Percentiles rank a stretch among this genome's conserved stretches.
Conservation (phyloP, 2,113 vertebrate genomes). For the Lanius ludovicianus region DNA sequence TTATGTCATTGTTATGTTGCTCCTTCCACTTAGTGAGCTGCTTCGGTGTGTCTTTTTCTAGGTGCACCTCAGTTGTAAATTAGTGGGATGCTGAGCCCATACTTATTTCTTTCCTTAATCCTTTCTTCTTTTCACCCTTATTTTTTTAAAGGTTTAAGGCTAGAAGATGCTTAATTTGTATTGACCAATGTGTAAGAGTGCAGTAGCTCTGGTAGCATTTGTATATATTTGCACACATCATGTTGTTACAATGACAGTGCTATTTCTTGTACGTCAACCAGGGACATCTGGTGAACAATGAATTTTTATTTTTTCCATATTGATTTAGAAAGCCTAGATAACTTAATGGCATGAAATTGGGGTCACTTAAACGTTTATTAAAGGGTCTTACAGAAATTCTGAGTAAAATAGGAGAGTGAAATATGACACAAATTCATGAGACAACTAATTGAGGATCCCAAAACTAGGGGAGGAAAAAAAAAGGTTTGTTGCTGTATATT, state of each 20-base stretch:
- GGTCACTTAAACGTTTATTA: slow-evolving; percentile 1
- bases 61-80: background rate
- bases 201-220: background rate
- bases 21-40: background rate
- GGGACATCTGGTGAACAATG: slow-evolving; percentile 14
- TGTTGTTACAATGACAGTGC: background rate
- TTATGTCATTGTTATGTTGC: background rate
- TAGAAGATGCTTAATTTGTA: slow-evolving; percentile 8
- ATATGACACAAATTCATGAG: background rate
- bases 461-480: background rate
- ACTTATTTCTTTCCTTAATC: background rate
- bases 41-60: background rate
- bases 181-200: background rate
- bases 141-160: background rate
- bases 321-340: slow-evolving; percentile 12
- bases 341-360: background rate
- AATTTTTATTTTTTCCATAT: slow-evolving; percentile 36
- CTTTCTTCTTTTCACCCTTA: background rate
- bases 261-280: background rate
- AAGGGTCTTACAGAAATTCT: background rate
- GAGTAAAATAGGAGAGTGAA: slow-evolving; percentile 10
- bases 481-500: background rate
- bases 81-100: background rate
- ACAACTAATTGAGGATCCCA: background rate
- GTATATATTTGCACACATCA: slow-evolving; percentile 4